Evolutionary conservation across 2,888 invertebrate species (phyloP).

Genomic region (Enchytraeus crypticus): DNA sequence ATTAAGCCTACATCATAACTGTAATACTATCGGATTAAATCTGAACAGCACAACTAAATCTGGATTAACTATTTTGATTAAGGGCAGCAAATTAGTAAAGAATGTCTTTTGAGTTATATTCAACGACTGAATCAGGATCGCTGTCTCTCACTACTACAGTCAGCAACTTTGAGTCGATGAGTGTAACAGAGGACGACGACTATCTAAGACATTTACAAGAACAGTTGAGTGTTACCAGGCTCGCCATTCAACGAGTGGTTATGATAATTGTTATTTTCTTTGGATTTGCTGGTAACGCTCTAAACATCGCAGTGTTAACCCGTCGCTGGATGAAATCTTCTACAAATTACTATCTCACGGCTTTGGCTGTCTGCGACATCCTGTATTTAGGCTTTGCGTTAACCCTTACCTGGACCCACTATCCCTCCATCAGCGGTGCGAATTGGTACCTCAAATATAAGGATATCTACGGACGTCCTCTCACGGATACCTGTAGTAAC

Average conservation of each 20-base stretch:
- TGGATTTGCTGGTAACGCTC: conserved; percentile 40
- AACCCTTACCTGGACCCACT: conserved; percentile 16
- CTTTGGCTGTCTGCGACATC: conserved; percentile 63
- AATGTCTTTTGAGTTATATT: too few relatives aligned
- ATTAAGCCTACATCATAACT: too few relatives aligned
- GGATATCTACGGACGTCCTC: conserved; percentile 54
- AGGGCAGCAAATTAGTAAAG: too few relatives aligned
- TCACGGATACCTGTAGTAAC: conserved; percentile 60
- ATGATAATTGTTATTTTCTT: conserved; percentile 36
- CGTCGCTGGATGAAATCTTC: conserved; percentile 41
- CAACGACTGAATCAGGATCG: too few relatives aligned
- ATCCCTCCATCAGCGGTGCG: background rate
- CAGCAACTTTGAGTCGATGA: too few relatives aligned
- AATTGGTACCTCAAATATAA: conserved; percentile 13
- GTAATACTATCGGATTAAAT: too few relatives aligned
- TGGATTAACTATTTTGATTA: too few relatives aligned
- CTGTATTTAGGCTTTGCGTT: conserved; percentile 59
- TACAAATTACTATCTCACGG: conserved; percentile 58
- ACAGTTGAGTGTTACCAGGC: conserved; percentile 16
- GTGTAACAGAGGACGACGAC: too few relatives aligned
- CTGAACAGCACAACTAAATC: too few relatives aligned
- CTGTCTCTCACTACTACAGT: too few relatives aligned
- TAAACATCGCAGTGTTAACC: conserved; percentile 42
- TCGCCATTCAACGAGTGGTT: conserved; percentile 34
- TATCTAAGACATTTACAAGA: background rate